Conservation (phyloP, 92 coral and sea anemone genomes). For the Parazoanthus darwini region DNA sequence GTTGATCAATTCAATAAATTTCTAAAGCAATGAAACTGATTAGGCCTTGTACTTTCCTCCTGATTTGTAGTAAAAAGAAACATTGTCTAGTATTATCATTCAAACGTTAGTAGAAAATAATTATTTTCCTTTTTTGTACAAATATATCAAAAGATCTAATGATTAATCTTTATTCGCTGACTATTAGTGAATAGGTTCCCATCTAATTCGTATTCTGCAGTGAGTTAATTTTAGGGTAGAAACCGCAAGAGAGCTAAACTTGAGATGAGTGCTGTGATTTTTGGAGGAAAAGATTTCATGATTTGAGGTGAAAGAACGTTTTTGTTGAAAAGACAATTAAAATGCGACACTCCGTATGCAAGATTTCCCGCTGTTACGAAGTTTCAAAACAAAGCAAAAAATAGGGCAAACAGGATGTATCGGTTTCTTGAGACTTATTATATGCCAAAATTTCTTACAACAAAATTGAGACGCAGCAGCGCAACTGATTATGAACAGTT, state of each 20-base stretch:
- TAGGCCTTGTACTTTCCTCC: slow-evolving; percentile 4
- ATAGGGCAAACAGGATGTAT: slow-evolving; percentile 36
- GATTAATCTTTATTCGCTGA: slow-evolving; percentile 18
- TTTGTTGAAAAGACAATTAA: slow-evolving; percentile 21
- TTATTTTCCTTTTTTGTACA: slow-evolving; percentile 30
- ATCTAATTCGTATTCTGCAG: not conserved
- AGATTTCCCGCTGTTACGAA: slow-evolving; percentile 2
- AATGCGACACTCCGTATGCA: not conserved
- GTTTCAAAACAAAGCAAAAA: slow-evolving; percentile 14
- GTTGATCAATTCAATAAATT: slow-evolving; percentile 35
- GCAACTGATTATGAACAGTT: not conserved
- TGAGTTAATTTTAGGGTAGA: not conserved
- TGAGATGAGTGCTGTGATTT: not conserved
- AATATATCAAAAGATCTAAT: slow-evolving; percentile 25
- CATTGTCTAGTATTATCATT: slow-evolving; percentile 23
- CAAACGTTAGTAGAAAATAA: slow-evolving; percentile 24
- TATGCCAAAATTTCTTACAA: not conserved
- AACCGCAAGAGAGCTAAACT: not conserved
- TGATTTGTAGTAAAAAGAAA: not conserved
- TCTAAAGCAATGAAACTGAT: slow-evolving; percentile 34
- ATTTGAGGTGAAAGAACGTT: slow-evolving; percentile 16
- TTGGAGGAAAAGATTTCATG: not conserved
- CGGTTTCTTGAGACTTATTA: not conserved
- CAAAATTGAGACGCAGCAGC: not conserved
- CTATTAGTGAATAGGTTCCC: slow-evolving; percentile 9